phyloP scores from a whole-genome alignment of 2,113 vertebrate species.

The Odontophorus gujanensis region DNA sequence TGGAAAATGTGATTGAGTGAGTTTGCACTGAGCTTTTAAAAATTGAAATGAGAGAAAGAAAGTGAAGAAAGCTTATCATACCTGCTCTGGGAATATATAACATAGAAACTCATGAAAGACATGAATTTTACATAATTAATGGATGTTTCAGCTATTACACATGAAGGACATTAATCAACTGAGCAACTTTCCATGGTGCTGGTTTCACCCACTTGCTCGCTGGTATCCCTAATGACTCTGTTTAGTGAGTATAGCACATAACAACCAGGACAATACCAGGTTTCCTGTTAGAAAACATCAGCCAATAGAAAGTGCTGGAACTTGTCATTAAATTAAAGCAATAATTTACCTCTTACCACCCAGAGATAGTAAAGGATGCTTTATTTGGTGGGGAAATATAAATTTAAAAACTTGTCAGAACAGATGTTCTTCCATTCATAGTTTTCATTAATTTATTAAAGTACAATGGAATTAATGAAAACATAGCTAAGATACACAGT shows the following conservation, averaged over 20 bases:
- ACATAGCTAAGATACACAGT: not conserved
- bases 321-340: conserved; percentile 22
- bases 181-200: conserved; percentile 9
- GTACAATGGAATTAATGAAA: not conserved
- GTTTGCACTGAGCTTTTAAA: not conserved
- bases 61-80: not conserved
- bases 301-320: not conserved
- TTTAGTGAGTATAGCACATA: conserved; percentile 42
- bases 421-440: not conserved
- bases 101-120: not conserved
- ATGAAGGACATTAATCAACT: conserved; percentile 59
- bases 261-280: not conserved
- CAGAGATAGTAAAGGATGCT: not conserved
- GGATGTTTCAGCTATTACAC: conserved; percentile 58
- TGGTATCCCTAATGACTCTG: conserved; percentile 31
- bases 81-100: conserved; percentile 1
- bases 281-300: conserved; percentile 13
- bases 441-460: not conserved
- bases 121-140: conserved; percentile 56
- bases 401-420: not conserved
- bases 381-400: not conserved
- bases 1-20: conserved; percentile 27
- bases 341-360: conserved; percentile 14
- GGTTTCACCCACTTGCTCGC: conserved; percentile 39
- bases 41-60: not conserved